Base-by-base conservation (phyloP, 2,797 vertebrate genomes). In the Spheniscus humboldti region DNA sequence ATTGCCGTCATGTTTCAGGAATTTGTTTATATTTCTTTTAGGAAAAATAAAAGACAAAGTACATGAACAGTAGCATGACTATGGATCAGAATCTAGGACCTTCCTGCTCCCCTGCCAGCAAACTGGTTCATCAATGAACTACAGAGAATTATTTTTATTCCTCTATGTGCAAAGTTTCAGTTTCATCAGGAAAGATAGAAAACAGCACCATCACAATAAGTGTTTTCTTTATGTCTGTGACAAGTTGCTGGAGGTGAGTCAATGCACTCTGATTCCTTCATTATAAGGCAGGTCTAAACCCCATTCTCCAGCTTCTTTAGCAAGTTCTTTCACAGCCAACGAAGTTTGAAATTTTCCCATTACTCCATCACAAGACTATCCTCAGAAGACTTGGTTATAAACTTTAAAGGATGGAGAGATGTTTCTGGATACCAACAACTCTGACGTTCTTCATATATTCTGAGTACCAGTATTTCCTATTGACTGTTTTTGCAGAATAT, bases 341-440 rank as follows among this genome's bases (percentile, higher is more conserved):
- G 18, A 5, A 23, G 10, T 59, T 7, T 11, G 3, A 2, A 2
- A 35, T 72, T 86, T 53, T 3, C 3, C 16, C 16, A 1, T 72
- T 73, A 50, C 4, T 80, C 17, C 10, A 35, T 39, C 7, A 37
- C 11, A 66, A 28, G 3, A 4, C 5, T 57, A 11, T 17, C 19
- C 31, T 86, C 39, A n/a, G 18, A 68, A 84, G 59, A 37, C 3
- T 63, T 77, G 19, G 4, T n/a, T 37, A 71, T 16, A 72, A 80
- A 59, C 6, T 80, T 84, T 37, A 87, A 45, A 33, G 22, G 25
- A 63, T 13, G 4, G 9, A 72, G 9, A 71, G 4, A 11, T 30
- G 5, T 76, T 84, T 87, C n/a, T 64, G 10, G 23, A 56, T 37
- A n/a, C 3, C 25, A 63, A 39, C 35, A 55, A 37, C 52, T 52